Evolutionary conservation across 2,113 vertebrate species (phyloP).

Genomic region (Lasiurus cinereus): DNA sequence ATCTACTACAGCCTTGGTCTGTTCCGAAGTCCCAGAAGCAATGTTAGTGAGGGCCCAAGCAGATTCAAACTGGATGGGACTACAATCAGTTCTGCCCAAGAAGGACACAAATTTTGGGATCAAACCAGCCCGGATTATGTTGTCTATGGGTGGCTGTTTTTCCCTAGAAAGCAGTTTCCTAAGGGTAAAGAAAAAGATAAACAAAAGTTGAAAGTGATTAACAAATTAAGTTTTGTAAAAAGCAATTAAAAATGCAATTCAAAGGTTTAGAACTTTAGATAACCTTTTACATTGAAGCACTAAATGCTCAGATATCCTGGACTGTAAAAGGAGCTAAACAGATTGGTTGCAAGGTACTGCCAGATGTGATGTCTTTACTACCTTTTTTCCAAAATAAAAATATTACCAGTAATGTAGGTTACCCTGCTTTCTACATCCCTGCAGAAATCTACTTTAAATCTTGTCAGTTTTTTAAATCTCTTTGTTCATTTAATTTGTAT

Average conservation of each 20-base stretch:
- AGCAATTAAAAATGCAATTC: background rate
- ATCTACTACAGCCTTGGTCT: slow-evolving; percentile 94
- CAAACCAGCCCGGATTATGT: slow-evolving; percentile 92
- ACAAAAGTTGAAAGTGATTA: slow-evolving; percentile 34
- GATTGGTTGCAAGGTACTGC: background rate
- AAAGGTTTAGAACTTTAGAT: background rate
- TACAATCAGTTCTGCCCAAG: slow-evolving; percentile 90
- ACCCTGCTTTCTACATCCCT: background rate
- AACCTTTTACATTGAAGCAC: background rate
- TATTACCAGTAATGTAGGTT: background rate
- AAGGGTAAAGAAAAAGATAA: slow-evolving; percentile 55
- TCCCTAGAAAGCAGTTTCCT: slow-evolving; percentile 98
- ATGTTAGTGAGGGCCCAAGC: slow-evolving; percentile 98
- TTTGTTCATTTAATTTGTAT: background rate
- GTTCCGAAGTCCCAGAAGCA: slow-evolving; percentile 94
- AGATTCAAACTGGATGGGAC: slow-evolving; percentile 96
- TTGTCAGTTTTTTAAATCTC: background rate
- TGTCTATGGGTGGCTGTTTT: slow-evolving; percentile 95
- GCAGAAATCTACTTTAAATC: background rate
- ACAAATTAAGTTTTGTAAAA: slow-evolving; percentile 5
- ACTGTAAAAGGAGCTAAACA: background rate
- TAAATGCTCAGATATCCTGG: background rate
- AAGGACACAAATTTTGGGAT: slow-evolving; percentile 93
- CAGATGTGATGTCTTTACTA: background rate
- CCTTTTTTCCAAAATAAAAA: background rate